A percentile compares a stretch with the other conserved stretches of the same genome.
Evolutionary conservation across 2,113 vertebrate species (phyloP).

Genomic region (Corvus hawaiiensis): DNA sequence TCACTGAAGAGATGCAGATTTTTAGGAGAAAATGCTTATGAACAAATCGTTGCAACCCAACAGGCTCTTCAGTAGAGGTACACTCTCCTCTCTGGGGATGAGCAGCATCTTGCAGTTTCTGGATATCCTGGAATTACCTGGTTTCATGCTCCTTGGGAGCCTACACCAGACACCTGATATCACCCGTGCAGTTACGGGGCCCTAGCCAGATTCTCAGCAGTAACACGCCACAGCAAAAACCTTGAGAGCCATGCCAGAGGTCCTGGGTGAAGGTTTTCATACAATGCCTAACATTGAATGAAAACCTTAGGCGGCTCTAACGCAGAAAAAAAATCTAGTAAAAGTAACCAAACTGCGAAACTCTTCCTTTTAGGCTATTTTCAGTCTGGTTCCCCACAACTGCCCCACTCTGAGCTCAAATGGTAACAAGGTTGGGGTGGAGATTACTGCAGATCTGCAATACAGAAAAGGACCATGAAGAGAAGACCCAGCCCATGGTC

Average conservation of each 20-base stretch:
- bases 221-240: neutral
- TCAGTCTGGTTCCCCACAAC: neutral
- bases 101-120: neutral
- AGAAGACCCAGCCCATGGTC: neutral
- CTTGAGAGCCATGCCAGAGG: neutral
- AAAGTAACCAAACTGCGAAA: neutral
- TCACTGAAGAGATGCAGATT: neutral
- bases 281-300: neutral
- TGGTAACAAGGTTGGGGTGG: neutral
- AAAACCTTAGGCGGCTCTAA: neutral
- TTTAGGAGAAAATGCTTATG: neutral
- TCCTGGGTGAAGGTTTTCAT: neutral
- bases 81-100: neutral
- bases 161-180: neutral
- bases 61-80: neutral
- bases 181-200: rapidly evolving
- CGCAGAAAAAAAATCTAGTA: neutral
- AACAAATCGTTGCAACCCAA: neutral
- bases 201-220: neutral
- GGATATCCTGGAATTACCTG: neutral
- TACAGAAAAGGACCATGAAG: rapidly evolving
- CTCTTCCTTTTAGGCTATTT: neutral
- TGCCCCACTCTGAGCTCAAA: neutral
- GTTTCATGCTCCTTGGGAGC: neutral
- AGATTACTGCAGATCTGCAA: neutral